Evolutionary conservation across 2,113 vertebrate species (phyloP), one percentile per base, ranked within the genome.

Genomic region (Nesoenas mayeri): DNA sequence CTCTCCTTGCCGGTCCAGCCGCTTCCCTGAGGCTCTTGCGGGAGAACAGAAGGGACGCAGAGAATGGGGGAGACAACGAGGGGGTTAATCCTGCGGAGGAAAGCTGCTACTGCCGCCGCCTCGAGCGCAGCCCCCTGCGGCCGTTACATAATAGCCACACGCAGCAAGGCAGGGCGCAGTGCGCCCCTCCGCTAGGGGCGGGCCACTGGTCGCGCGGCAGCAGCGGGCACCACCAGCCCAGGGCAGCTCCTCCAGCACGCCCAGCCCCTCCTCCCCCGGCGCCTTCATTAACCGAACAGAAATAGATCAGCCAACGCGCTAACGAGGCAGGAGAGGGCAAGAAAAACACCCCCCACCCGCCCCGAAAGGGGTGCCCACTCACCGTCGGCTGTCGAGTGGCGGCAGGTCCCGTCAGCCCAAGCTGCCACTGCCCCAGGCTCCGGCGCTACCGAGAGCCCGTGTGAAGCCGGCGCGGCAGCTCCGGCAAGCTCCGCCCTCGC

Each of bases 61-160:
- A 44, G 44, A 42, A 15, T 2, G 5, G 14, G 5, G 7, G 1
- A 4, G 34, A 5, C 38, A 31, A n/a, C 34, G 11, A 25, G 18
- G 4, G 42, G 34, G 42, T 53, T 40, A 64, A 69, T 28, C 17
- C 42, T 48, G 82, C 44, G 25, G 66, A 25, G n/a, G 11, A 21
- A 40, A 24, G 40, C 40, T 8, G 32, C 50, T 4, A 17, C n/a
- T 3, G 26, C 38, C 9, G 7, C 36, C 13, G 38, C 73, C 53
- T 17, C 5, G 11, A 38, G 77, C 64, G 56, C 79, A 62, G 78
- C 42, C 75, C 82, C 73, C 80, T 53, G 47, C 36, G 8, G 15
- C 1, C 16, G 48, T 95, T 96, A 79, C 74, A 62, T 95, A 95
- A 97, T 38, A 21, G 57, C 36, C 11, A 25, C 24, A 32, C 20